Conservation (phyloP, 1,140 invertebrate species). For the Bombus picipes region DNA sequence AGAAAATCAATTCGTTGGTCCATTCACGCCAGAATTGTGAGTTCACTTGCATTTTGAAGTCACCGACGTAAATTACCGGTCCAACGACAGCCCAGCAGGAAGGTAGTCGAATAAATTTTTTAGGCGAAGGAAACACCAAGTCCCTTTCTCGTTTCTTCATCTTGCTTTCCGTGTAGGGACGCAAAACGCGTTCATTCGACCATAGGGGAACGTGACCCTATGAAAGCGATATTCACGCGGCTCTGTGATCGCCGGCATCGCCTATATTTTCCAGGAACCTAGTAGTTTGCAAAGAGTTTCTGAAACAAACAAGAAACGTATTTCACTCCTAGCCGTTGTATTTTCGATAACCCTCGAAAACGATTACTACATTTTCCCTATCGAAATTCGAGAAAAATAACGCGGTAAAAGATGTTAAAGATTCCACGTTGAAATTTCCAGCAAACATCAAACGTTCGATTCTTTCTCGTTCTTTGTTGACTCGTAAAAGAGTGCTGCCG, state of each 20-base stretch:
- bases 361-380: neutral
- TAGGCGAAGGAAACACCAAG: constrained; percentile 17
- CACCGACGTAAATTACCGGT: constrained; percentile 18
- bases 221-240: constrained; percentile 58
- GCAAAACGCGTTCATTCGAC: constrained; percentile 53
- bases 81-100: neutral
- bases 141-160: constrained; percentile 6
- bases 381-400: constrained; percentile 7
- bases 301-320: constrained; percentile 41
- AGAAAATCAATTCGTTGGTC: neutral
- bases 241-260: constrained; percentile 56
- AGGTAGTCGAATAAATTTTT: constrained; percentile 33
- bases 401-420: neutral
- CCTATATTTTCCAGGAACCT: constrained; percentile 48
- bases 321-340: neutral
- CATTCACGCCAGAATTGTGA: neutral
- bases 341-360: neutral
- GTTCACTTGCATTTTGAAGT: constrained; percentile 13
- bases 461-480: neutral
- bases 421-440: neutral
- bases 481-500: neutral
- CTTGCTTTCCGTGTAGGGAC: constrained; percentile 19
- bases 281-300: constrained; percentile 47
- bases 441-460: neutral
- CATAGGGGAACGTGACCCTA: constrained; percentile 57